A percentile compares a stretch with the other conserved stretches of the same genome.
Conservation (phyloP, 2,888 invertebrate species). For the Amphipoea lucens region DNA sequence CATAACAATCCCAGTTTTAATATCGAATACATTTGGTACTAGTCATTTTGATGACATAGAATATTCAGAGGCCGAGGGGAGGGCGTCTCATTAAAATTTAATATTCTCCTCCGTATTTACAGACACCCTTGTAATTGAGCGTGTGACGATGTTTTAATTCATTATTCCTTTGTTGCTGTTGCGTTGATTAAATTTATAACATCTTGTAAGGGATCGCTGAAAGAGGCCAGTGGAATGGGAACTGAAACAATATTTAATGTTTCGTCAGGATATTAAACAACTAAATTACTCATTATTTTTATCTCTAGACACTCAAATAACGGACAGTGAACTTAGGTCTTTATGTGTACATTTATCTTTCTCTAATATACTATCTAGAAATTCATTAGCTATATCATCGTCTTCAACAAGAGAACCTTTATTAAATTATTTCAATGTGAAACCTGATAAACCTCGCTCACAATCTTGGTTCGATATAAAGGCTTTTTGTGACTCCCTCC, state of each 20-base stretch:
- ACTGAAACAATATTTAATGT: conserved; percentile 18
- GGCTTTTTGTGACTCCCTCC: conserved; percentile 46
- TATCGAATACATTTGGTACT: conserved; percentile 54
- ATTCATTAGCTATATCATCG: conserved; percentile 30
- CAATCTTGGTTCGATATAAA: conserved; percentile 44
- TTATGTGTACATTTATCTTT: neutral
- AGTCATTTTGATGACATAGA: conserved; percentile 56
- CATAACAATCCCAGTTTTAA: conserved; percentile 16
- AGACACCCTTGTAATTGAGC: conserved; percentile 63
- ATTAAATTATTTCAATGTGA: conserved; percentile 49
- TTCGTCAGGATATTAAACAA: conserved; percentile 22
- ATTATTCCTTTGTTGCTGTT: conserved; percentile 62
- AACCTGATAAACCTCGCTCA: conserved; percentile 28
- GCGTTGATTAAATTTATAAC: conserved; percentile 60
- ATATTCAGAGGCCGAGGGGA: conserved; percentile 58
- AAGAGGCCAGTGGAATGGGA: conserved; percentile 28
- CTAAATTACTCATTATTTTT: conserved; percentile 17
- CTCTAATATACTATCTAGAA: neutral
- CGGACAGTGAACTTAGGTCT: neutral
- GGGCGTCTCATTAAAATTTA: conserved; percentile 66
- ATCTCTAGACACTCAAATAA: neutral
- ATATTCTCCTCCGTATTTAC: conserved; percentile 68
- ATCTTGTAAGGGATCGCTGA: conserved; percentile 55
- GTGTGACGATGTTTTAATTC: conserved; percentile 65
- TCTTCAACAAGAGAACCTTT: conserved; percentile 32